Evolutionary conservation across 2,888 invertebrate genomes (phyloP).

Genomic region (Maniola hyperantus): DNA sequence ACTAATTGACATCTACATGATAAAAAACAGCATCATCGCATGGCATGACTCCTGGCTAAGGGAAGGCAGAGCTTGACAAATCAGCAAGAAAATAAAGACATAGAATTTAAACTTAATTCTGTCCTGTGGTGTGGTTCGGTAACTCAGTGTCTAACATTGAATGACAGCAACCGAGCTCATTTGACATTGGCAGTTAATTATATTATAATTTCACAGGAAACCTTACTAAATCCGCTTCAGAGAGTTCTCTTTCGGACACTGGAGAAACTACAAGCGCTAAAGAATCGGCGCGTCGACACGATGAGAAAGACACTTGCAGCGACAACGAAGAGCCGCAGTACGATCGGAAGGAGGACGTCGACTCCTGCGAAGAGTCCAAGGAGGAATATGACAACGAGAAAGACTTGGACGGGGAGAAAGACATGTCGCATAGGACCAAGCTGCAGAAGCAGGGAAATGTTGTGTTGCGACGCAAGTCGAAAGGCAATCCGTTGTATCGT

Average conservation of each 20-base stretch:
- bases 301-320: slow-evolving; percentile 88
- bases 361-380: slow-evolving; percentile 66
- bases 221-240: slow-evolving; percentile 92
- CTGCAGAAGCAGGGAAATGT: slow-evolving; percentile 79
- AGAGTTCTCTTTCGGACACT: slow-evolving; percentile 92
- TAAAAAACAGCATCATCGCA: too few species aligned
- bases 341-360: slow-evolving; percentile 50
- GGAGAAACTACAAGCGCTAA: slow-evolving; percentile 85
- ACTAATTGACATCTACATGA: too few species aligned
- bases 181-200: too few species aligned
- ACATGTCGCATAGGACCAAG: slow-evolving; percentile 53
- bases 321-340: slow-evolving; percentile 81
- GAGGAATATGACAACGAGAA: slow-evolving; percentile 67
- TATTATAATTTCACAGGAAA: slow-evolving; percentile 47
- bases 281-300: slow-evolving; percentile 86
- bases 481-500: slow-evolving; percentile 85
- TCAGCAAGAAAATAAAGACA: too few species aligned
- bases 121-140: too few species aligned
- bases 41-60: too few species aligned
- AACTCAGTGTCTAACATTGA: too few species aligned
- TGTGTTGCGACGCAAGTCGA: slow-evolving; percentile 84
- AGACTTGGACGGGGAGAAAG: slow-evolving; percentile 54
- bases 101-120: too few species aligned
- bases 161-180: too few species aligned
- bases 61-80: too few species aligned